Conservation (phyloP, 2,888 invertebrate genomes). For the Cerastis leucographa region DNA sequence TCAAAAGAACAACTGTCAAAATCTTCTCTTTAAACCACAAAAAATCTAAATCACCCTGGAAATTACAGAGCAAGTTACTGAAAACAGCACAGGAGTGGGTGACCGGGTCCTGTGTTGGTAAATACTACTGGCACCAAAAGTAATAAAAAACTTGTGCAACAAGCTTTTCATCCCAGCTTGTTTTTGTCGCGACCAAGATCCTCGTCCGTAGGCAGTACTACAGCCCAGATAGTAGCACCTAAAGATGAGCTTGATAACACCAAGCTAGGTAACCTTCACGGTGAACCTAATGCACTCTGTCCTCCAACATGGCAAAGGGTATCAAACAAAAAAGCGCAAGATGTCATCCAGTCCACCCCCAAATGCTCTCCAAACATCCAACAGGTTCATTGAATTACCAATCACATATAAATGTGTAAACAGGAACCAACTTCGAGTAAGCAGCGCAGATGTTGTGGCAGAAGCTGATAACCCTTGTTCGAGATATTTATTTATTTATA, state of each 20-base stretch:
- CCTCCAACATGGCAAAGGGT: background rate
- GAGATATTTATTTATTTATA: too few relatives aligned
- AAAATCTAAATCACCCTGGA: background rate
- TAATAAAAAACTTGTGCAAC: constrained; percentile 15
- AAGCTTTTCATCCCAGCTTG: constrained; percentile 10
- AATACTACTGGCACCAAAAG: constrained; percentile 18
- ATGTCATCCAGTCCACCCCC: background rate
- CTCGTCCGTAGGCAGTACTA: background rate
- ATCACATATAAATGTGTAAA: constrained; percentile 4
- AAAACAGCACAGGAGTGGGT: constrained; percentile 10
- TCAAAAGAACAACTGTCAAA: background rate
- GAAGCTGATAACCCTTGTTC: background rate
- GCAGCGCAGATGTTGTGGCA: background rate
- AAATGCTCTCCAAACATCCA: background rate
- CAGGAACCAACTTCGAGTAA: constrained; percentile 7
- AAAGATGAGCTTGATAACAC: background rate
- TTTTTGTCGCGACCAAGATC: constrained; percentile 7
- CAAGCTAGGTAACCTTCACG: too few relatives aligned
- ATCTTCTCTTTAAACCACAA: background rate
- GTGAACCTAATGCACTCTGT: background rate
- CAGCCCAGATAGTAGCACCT: background rate
- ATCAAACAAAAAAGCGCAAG: background rate
- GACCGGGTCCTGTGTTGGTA: constrained; percentile 15
- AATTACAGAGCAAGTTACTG: constrained; percentile 2
- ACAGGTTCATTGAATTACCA: background rate